A percentile compares a stretch with the other conserved stretches of the same genome.
Conservation (phyloP, 2,888 invertebrate genomes). For the Drosophila emarginata region DNA sequence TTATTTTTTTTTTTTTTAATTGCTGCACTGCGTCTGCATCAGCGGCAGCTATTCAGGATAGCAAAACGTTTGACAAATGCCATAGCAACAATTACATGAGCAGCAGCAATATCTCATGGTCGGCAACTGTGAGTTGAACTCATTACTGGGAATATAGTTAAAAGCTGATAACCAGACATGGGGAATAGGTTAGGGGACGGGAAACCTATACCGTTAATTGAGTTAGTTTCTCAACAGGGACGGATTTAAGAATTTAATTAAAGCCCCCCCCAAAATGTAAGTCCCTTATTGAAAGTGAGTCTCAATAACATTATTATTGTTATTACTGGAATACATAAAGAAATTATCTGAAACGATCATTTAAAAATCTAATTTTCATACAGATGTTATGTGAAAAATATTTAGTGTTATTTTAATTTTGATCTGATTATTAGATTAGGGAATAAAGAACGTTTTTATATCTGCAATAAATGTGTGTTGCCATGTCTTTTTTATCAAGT, state of each 20-base stretch:
- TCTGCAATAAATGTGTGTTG: no score
- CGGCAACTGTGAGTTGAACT: constrained; percentile 46
- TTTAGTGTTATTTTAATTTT: no score
- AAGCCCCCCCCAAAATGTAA: no score
- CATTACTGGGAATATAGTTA: constrained; percentile 28
- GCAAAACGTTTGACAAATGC: constrained; percentile 72
- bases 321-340: no score
- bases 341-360: no score
- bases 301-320: neutral
- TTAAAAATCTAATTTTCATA: no score
- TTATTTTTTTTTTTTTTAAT: constrained; percentile 59
- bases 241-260: neutral
- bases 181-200: neutral
- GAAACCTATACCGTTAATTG: constrained; percentile 11
- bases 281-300: neutral
- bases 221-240: neutral
- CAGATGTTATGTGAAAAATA: no score
- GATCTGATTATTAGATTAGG: no score
- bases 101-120: constrained; percentile 46
- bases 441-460: no score
- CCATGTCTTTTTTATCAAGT: no score
- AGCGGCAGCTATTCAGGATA: constrained; percentile 53
- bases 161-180: neutral
- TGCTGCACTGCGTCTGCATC: constrained; percentile 68
- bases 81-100: constrained; percentile 72